Evolutionary conservation across 2,113 vertebrate genomes (phyloP), one percentile per base, ranked within the genome.

Genomic region (Myanophis thanlyinensis): DNA sequence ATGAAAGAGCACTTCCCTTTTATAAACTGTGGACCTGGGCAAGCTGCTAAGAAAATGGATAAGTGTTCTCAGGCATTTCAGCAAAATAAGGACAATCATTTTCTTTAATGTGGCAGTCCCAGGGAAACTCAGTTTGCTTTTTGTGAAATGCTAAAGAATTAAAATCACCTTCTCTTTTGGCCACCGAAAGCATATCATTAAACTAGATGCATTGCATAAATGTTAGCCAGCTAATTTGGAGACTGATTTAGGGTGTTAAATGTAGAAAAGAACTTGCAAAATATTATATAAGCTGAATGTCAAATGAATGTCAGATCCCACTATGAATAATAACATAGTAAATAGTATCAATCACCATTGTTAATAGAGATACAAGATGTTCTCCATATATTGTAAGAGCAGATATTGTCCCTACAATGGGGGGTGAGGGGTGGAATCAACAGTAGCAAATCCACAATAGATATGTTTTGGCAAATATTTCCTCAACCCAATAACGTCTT

Each of bases 221-320:
- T 46, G 1, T 86, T 48, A 54, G 46, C 48, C n/a, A 73, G 23
- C 12, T 44, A 20, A 88, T 59, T 25, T 52, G 35, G 23, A 3
- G 8, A 88, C 25, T 54, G 67, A 88, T 88, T 88, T 44, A 87
- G n/a, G 5, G 35, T 87, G 54, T 7, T 46, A 92, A 56, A 44
- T 53, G 94, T 12, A 25, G 59, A 92, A 95, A 94, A 93, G 1
- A 27, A 59, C 35, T 91, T 96, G 49, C 6, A 94, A 20, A 30
- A 91, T 90, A 20, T 9, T 88, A 88, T 18, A 0, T 27, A 47
- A 30, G 6, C 0, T 91, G 44, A 87, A 93, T 48, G 85, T 0
- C 67, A 88, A 13, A 87, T 27, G 47, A 87, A 62, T 30, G 2
- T 2, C 13, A 88, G 87, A 88, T 35, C 27, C 27, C 47, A 51